A percentile compares a stretch with the other conserved stretches of the same genome.
Conservation (phyloP, 2,888 invertebrate genomes). For the Alloplasta piceator region DNA sequence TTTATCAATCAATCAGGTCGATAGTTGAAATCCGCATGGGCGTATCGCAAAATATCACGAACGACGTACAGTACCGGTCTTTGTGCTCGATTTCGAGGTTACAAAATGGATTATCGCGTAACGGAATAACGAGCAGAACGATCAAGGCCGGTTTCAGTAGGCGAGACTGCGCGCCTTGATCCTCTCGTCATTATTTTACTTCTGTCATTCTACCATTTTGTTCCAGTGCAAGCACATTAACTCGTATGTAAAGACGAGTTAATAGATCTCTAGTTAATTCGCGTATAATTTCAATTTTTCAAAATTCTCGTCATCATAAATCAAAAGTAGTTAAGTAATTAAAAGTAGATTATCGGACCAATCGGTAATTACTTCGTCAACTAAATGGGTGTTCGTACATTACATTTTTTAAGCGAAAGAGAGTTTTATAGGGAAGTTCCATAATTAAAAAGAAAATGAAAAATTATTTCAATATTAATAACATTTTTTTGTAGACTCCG, state of each 20-base stretch:
- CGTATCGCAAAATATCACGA: constrained; percentile 15
- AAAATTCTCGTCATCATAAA: not conserved
- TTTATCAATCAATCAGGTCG: not conserved
- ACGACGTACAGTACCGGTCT: constrained; percentile 51
- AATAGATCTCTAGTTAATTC: not conserved
- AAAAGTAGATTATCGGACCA: not conserved
- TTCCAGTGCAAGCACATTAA: not conserved
- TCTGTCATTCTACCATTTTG: constrained; percentile 30
- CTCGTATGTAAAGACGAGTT: not conserved
- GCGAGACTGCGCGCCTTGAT: constrained; percentile 10
- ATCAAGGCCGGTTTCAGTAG: constrained; percentile 72
- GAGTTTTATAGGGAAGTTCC: no score
- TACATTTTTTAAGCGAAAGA: no score
- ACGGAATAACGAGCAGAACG: constrained; percentile 56
- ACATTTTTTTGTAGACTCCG: no score
- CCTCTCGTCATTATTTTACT: constrained; percentile 41
- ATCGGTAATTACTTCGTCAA: not conserved
- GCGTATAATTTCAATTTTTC: not conserved
- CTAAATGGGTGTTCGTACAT: not conserved
- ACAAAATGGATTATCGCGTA: constrained; percentile 58
- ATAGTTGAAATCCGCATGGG: not conserved
- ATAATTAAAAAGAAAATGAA: no score
- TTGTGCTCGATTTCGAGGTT: constrained; percentile 55
- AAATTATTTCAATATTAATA: no score
- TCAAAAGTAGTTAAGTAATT: not conserved